phyloP scores from a whole-genome alignment of 1,140 invertebrate genomes.

The Drosophila mauritiana region DNA sequence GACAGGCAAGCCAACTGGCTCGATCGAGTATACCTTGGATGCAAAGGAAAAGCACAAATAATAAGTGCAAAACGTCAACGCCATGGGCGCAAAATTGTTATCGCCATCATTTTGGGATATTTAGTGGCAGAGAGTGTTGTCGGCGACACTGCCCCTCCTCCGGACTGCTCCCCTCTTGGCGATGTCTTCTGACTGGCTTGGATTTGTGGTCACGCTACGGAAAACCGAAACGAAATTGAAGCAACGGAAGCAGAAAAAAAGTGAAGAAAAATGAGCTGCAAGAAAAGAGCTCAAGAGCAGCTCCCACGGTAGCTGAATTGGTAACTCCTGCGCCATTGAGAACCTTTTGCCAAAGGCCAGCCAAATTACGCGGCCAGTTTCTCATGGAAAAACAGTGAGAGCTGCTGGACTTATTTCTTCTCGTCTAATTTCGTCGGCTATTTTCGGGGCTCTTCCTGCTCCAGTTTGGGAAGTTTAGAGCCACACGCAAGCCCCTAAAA shows the following conservation, averaged over 20 bases:
- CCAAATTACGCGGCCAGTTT: slow-evolving; percentile 69
- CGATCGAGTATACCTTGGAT: slow-evolving; percentile 2
- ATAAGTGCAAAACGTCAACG: slow-evolving; percentile 79
- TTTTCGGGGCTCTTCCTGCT: slow-evolving; percentile 65
- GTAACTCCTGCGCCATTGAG: slow-evolving; percentile 57
- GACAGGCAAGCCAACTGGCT: neutral
- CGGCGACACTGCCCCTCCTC: slow-evolving; percentile 35
- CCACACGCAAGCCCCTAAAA: slow-evolving; percentile 72
- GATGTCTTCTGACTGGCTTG: slow-evolving; percentile 31
- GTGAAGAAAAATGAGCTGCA: slow-evolving; percentile 18
- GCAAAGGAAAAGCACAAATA: slow-evolving; percentile 33
- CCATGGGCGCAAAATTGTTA: slow-evolving; percentile 80
- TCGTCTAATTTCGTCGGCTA: slow-evolving; percentile 54
- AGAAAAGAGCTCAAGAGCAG: slow-evolving; percentile 46
- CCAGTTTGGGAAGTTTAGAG: slow-evolving; percentile 60
- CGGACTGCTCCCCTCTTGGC: neutral
- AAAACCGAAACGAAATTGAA: slow-evolving; percentile 69
- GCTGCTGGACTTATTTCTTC: slow-evolving; percentile 20
- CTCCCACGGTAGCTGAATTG: slow-evolving; percentile 73
- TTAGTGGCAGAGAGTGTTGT: slow-evolving; percentile 55
- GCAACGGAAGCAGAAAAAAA: slow-evolving; percentile 64
- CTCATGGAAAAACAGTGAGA: slow-evolving; percentile 74
- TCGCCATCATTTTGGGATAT: slow-evolving; percentile 72
- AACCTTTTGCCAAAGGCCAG: slow-evolving; percentile 71
- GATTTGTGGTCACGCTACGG: slow-evolving; percentile 75